Evolutionary conservation across 2,888 invertebrate species (phyloP).

Genomic region (Alloplasta piceator): DNA sequence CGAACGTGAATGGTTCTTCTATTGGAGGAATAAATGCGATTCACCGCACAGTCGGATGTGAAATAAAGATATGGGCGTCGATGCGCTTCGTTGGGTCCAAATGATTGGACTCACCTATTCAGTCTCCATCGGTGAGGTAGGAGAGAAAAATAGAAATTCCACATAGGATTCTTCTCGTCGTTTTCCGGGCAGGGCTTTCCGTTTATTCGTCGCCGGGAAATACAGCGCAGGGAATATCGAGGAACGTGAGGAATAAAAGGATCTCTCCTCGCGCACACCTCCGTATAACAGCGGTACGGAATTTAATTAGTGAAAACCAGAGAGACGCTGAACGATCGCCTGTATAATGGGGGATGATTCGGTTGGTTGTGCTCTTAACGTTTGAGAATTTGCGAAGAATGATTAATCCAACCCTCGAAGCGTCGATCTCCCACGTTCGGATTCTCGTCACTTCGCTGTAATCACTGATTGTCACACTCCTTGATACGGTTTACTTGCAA

Average conservation of each 20-base stretch:
- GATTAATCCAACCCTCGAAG: conserved; percentile 24
- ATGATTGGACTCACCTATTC: conserved; percentile 48
- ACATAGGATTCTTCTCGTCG: conserved; percentile 26
- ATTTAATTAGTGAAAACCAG: conserved; percentile 58
- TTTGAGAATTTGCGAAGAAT: conserved; percentile 28
- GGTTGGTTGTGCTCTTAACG: conserved; percentile 3
- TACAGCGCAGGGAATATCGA: neutral
- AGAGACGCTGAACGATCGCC: conserved; percentile 34
- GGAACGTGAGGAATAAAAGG: conserved; percentile 43
- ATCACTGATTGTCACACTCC: neutral
- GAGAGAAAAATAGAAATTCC: conserved; percentile 59
- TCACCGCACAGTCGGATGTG: neutral
- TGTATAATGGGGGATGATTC: conserved; percentile 4
- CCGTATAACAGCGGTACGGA: conserved; percentile 45
- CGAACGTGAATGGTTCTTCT: neutral
- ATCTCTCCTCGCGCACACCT: conserved; percentile 25
- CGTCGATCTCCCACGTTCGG: too few relatives aligned
- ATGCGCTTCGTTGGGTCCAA: conserved; percentile 34
- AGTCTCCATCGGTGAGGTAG: conserved; percentile 9
- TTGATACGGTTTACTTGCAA: neutral
- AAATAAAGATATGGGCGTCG: conserved; percentile 17
- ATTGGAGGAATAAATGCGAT: neutral
- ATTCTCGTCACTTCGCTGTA: neutral
- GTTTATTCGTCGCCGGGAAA: conserved; percentile 8
- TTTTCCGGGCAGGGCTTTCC: neutral